Percentiles rank a stretch among this genome's conserved stretches.
Conservation (phyloP, 2,113 vertebrate species). For the Grammomys dolichurus region DNA sequence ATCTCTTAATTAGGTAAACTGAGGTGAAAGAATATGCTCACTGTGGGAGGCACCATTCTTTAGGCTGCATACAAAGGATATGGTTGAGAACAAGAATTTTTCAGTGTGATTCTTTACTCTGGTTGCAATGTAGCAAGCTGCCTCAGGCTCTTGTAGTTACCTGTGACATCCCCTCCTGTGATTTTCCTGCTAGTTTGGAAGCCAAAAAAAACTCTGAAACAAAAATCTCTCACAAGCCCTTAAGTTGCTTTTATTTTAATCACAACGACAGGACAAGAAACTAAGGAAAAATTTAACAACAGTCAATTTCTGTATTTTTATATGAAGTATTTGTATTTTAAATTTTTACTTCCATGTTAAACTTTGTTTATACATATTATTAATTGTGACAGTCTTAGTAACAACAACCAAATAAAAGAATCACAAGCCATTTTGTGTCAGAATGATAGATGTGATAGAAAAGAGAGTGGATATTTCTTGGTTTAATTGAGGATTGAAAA, state of each 20-base stretch:
- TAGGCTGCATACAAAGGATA: background rate
- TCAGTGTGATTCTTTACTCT: background rate
- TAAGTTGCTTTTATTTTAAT: too few species aligned
- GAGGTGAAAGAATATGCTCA: background rate
- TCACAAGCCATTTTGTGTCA: background rate
- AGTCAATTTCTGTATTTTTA: background rate
- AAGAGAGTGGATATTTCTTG: conserved; percentile 14
- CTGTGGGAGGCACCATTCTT: background rate
- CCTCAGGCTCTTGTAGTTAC: background rate
- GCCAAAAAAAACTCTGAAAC: background rate
- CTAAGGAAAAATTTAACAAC: background rate
- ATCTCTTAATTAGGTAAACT: background rate
- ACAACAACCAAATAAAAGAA: conserved; percentile 16
- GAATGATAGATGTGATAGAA: background rate
- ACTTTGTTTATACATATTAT: conserved; percentile 14
- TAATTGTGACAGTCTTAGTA: background rate
- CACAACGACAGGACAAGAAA: background rate
- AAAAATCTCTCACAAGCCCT: background rate
- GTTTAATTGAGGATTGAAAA: background rate
- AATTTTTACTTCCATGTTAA: background rate
- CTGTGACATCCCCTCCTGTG: background rate
- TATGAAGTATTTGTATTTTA: background rate
- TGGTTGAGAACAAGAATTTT: background rate
- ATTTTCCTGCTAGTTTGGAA: background rate
- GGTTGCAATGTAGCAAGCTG: background rate